Conservation (phyloP, 2,113 vertebrate species). For the Ophthalmolycus amberensis region DNA sequence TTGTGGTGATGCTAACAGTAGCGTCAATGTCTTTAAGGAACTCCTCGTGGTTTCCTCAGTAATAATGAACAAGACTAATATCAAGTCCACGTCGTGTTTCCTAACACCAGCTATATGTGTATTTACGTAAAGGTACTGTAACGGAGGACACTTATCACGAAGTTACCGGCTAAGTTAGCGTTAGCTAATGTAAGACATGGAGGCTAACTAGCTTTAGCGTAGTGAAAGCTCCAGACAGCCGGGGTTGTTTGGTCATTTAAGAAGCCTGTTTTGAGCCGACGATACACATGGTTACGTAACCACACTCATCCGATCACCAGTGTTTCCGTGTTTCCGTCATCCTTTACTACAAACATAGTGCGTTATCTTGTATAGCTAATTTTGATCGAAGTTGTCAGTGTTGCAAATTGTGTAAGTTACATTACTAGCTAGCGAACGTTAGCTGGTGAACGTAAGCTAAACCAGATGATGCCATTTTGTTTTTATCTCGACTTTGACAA, state of each 20-base stretch:
- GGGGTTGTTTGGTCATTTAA: constrained; percentile 13
- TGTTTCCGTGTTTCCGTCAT: no score
- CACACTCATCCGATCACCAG: background rate
- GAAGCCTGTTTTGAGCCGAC: background rate
- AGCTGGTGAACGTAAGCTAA: constrained; percentile 16
- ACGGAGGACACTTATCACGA: background rate
- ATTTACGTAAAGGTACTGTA: background rate
- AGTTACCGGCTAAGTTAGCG: constrained; percentile 17
- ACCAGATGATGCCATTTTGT: constrained; percentile 85
- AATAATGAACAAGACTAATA: background rate
- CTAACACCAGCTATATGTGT: rapidly evolving
- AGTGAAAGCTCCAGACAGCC: background rate
- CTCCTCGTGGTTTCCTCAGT: background rate
- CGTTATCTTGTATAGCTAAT: no score
- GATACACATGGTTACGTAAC: background rate
- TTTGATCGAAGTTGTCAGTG: background rate
- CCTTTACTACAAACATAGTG: background rate
- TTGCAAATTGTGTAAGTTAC: background rate
- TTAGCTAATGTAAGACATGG: constrained; percentile 30
- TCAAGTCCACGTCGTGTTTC: background rate
- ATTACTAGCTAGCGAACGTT: constrained; percentile 32
- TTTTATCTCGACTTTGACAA: constrained; percentile 72
- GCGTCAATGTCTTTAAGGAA: background rate
- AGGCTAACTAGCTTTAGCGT: constrained; percentile 41
- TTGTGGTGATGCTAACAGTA: constrained; percentile 49